Base-by-base conservation (phyloP, 2,797 vertebrate species). In the Rhinichthys osculus region DNA sequence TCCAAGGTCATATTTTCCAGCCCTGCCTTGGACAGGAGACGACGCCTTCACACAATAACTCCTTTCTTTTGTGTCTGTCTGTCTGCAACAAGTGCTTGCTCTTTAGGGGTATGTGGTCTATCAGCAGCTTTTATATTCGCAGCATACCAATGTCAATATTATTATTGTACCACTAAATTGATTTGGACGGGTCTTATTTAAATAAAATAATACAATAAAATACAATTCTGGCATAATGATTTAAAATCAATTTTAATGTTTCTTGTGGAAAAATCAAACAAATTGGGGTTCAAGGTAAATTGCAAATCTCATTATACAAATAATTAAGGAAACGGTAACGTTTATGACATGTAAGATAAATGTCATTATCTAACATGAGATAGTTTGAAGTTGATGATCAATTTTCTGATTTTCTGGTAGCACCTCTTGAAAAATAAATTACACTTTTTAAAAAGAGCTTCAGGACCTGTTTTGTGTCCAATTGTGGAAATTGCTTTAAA, bases 1-100 rank as follows among this genome's bases (percentile, higher is more conserved):
- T 44, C 47, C 72, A 57, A 57, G 87, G 83, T 90, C 87, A 87
- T 76, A 83, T 52, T 90, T 90, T 90, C 89, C 89, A 84, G 71
- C n/a, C 67, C n/a, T 19, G 74, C 30, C 35, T 17, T 71, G 73
- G 67, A 76, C 74, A 47, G n/a, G 23, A 79, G 77, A 86, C 44
- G 8, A 74, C 57, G 71, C 47, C 64, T 69, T 47, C 19, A 16
- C 27, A 76, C 42, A 88, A 72, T 67, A 72, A 84, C 50, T 78
- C 40, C 80, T 59, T 82, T 86, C 27, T 64, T 87, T 85, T 77
- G 76, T 86, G 69, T 82, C 40, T 47, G 69, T 82, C 40, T 47
- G 40, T 54, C 54, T 85, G 40, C 64, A 38, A 78, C 33, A 71
- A 71, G 70, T 52, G 35, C 27, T 16, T 30, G 40, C 44, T 84